Evolutionary conservation across 1,140 invertebrate species (phyloP), one percentile per base, ranked within the genome.

Genomic region (Drosophila orena): DNA sequence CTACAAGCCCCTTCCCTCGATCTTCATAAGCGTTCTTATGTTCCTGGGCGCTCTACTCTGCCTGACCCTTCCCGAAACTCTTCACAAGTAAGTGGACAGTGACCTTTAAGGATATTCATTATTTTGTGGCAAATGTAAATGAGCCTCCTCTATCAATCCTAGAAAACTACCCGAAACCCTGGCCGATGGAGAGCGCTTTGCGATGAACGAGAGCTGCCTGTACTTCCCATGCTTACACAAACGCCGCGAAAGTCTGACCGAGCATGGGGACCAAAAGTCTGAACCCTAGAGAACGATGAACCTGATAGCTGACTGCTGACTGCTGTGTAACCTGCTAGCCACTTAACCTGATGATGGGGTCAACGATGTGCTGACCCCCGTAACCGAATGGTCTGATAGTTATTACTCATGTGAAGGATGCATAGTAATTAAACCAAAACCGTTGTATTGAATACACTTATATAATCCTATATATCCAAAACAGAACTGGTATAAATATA

Each of bases 51-150:
- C 94, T n/a, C 68, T 91, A 5, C 81, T 94, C 1, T 94, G 93
- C 58, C 78, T 95, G 11, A 92, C 94, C 20, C 84, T 95, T n/a
- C 94, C 95, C 0, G 95, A 95, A 91, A 95, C 95, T 3, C 77
- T 94, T 14, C 92, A 94, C 54, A 88, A 93, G 78, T 84, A 61
- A 89, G 68, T 65, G 2, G 2, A 56, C 10, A 15, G 0, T 0
- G 14, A n/a, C 8, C 1, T 0, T 30, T 0, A 30, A 10, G 8
- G 30, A 8, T 24, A 24, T 24, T 24, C 4, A 24, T 24, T 24
- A 24, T 0, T 24, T 24, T 24, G 24, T 30, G 30, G 7, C 30
- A 10, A 6, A 30, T 30, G 0, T 1, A 30, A 6, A 30, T 30
- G 1, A 7, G 1, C n/a, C n/a, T 30, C 27, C 7, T 10, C 7